These are phyloP conservation scores for Rhabdornis inornatus DNA, from an alignment of 2,113 vertebrate species.

Conservation along the genomic window DNA sequence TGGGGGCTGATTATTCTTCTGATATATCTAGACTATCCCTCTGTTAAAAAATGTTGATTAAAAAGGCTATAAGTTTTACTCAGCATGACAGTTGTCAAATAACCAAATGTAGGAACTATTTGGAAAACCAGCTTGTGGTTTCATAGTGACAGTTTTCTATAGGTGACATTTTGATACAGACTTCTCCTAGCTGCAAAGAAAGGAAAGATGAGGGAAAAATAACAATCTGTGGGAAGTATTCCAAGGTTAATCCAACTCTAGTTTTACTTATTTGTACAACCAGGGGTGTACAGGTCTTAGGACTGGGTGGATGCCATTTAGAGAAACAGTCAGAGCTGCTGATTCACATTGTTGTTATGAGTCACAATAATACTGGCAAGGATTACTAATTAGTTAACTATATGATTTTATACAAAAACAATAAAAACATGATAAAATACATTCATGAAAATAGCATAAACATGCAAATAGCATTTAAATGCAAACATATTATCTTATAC, in stretches of 20 bases:
- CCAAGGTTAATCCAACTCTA: neutral
- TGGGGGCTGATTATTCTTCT: neutral
- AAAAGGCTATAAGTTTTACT: neutral
- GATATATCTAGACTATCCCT: neutral
- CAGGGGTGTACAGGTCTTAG: neutral
- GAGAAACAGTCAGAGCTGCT: neutral
- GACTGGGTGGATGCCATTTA: neutral
- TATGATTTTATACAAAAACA: neutral
- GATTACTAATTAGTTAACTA: neutral
- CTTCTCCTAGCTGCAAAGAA: neutral
- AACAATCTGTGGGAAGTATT: neutral
- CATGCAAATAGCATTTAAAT: neutral
- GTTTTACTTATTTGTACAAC: neutral
- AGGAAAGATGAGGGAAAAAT: neutral
- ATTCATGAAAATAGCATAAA: neutral
- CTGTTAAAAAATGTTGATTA: neutral
- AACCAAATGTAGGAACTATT: neutral
- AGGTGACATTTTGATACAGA: neutral
- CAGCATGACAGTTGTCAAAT: neutral
- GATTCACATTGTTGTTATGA: slow-evolving; percentile 24
- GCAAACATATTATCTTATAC: neutral
- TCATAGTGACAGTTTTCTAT: neutral
- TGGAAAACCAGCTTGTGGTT: neutral
- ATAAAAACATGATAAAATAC: neutral
- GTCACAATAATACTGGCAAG: neutral